Base-by-base conservation (phyloP, 2,113 vertebrate species). In the Procavia capensis region DNA sequence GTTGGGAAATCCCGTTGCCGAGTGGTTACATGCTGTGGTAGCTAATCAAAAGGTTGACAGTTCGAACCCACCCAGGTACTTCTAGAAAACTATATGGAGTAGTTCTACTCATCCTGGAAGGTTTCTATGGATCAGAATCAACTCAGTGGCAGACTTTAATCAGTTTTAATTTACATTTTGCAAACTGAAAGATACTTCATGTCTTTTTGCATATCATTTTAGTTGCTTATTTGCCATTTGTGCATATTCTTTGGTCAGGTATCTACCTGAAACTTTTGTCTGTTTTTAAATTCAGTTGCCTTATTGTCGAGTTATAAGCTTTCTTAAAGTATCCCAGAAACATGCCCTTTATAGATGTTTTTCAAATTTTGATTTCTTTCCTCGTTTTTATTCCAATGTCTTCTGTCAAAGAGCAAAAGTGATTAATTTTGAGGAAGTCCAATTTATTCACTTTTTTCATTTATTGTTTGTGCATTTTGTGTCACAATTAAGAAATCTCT, bases 301-400 rank as follows among this genome's bases (percentile, higher is more conserved):
- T 68, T 87, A 82, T 3, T 50, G 78, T 4, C 43, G 50, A 68
- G 34, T 64, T 90, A 68, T 86, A 84, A 47, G 9, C 50, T 16
- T 54, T 54, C 50, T 54, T 54, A 16, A 54, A 3, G 17, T 54
- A 54, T 9, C 17, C 50, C 45, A 22, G 16, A 86, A 90, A 94
- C 24, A 79, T 50, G 14, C 36, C 31, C 31, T 92, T 95, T 74
- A 82, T 50, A 91, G 43, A 75, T 80, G 4, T 89, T 85, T 94
- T 75, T 29, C 29, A 88, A 90, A 80, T 88, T 85, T 24, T 88
- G 47, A 14, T 50, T 93, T 70, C 1, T 78, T 13, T 66, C 88
- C 78, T 87, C 22, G 68, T 79, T 93, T 96, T 76, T 34, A n/a
- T 57, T 45, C 50, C 7, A 6, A 6, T 75, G 27, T 61, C 43